Evolutionary conservation across 2,113 vertebrate genomes (phyloP).

Genomic region (Microcebus murinus): DNA sequence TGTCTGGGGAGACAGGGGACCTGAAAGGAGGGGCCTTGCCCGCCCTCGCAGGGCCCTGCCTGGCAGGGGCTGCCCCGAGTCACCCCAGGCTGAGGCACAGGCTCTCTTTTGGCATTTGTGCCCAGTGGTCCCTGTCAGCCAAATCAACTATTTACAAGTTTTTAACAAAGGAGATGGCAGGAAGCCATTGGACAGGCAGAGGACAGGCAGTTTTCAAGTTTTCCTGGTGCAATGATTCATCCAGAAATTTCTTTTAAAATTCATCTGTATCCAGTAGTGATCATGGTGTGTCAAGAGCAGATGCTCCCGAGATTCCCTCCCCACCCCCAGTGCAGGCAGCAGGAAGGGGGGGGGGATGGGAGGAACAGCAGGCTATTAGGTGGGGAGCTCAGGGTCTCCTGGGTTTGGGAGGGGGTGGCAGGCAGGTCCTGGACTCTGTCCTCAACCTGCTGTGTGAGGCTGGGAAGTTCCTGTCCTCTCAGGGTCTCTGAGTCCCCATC

Average conservation of each 20-base stretch:
- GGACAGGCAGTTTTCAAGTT: background rate
- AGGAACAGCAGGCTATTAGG: background rate
- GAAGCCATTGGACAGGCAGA: background rate
- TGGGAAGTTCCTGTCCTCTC: background rate
- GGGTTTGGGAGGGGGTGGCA: no score
- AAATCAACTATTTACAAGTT: background rate
- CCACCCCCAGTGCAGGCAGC: rapidly evolving
- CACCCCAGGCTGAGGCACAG: background rate
- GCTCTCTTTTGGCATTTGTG: background rate
- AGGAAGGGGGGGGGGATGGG: background rate
- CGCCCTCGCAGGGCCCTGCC: background rate
- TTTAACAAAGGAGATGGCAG: background rate
- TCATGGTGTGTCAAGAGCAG: background rate
- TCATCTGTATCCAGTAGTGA: background rate
- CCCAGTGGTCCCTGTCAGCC: background rate
- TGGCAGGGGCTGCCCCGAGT: rapidly evolving
- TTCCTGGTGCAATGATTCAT: background rate
- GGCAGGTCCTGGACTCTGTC: background rate
- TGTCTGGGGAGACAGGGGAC: background rate
- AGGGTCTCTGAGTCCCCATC: background rate
- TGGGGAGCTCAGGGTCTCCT: background rate
- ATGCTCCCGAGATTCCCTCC: no score
- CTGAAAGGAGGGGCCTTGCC: background rate
- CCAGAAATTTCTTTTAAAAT: background rate
- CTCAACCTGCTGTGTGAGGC: background rate